These are phyloP conservation scores for Cephus cinctus DNA, from an alignment of 1,140 invertebrate genomes.

Conservation along the genomic window DNA sequence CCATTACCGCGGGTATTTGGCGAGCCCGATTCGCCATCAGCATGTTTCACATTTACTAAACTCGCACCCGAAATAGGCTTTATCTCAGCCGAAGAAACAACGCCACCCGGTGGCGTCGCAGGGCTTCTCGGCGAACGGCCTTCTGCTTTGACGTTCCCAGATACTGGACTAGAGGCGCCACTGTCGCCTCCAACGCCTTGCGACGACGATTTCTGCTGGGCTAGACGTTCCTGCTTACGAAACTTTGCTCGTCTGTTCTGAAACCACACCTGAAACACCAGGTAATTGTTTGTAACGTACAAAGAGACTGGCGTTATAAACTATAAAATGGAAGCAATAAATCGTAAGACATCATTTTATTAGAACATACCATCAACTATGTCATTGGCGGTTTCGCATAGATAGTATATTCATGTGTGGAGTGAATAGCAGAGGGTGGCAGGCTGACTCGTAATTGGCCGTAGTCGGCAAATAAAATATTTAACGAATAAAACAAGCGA, in stretches of 20 bases:
- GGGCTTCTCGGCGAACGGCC: slow-evolving; percentile 52
- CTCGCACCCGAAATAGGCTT: slow-evolving; percentile 43
- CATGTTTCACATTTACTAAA: slow-evolving; percentile 35
- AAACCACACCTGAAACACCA: slow-evolving; percentile 90
- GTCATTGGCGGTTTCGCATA: too few relatives aligned
- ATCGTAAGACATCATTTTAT: too few relatives aligned
- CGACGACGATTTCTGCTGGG: slow-evolving; percentile 68
- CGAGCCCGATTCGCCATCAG: slow-evolving; percentile 32
- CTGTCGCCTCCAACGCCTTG: slow-evolving; percentile 35
- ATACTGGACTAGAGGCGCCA: slow-evolving; percentile 36
- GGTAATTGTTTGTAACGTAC: too few relatives aligned
- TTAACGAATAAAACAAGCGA: slow-evolving; percentile 55
- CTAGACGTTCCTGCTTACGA: slow-evolving; percentile 85
- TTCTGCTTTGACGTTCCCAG: slow-evolving; percentile 43
- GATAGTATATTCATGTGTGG: too few relatives aligned
- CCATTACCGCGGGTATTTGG: slow-evolving; percentile 39
- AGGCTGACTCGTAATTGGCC: slow-evolving; percentile 47
- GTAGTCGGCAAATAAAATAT: slow-evolving; percentile 52
- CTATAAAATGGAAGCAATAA: too few relatives aligned
- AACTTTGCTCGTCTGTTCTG: slow-evolving; percentile 91
- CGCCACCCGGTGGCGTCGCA: slow-evolving; percentile 41
- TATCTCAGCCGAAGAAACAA: slow-evolving; percentile 42
- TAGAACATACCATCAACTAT: too few relatives aligned
- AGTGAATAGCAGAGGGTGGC: too few relatives aligned
- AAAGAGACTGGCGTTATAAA: too few relatives aligned